Evolutionary conservation across 2,113 vertebrate genomes (phyloP).

Genomic region (Tychaedon coryphoeus): DNA sequence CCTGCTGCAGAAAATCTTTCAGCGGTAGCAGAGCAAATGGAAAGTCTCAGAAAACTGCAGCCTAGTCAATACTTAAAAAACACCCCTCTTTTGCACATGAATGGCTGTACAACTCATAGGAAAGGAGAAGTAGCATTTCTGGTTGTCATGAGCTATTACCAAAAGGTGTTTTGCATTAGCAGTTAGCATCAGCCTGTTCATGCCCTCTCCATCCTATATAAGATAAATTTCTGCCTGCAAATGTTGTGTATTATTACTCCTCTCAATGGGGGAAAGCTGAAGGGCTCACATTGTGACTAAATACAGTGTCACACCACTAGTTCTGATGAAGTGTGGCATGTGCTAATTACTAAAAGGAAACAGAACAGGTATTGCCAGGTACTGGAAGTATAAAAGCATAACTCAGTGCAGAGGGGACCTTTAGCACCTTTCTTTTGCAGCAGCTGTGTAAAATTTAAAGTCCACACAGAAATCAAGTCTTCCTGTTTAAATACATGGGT

Average conservation of each 20-base stretch:
- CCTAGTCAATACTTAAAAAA: not conserved
- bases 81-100: not conserved
- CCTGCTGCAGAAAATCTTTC: not conserved
- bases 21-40: not conserved
- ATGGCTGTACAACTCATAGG: rapidly evolving
- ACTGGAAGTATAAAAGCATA: not conserved
- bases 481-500: not conserved
- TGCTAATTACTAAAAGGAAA: not conserved
- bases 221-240: not conserved
- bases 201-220: not conserved
- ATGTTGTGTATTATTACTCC: not conserved
- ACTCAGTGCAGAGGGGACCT: not conserved
- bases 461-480: not conserved
- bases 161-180: not conserved
- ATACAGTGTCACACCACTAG: not conserved
- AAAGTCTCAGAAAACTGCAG: not conserved
- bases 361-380: not conserved
- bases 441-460: not conserved
- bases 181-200: not conserved
- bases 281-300: not conserved
- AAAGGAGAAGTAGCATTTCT: not conserved
- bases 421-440: not conserved
- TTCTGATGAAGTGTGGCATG: not conserved
- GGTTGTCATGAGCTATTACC: not conserved
- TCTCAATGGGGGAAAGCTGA: not conserved